phyloP scores from a whole-genome alignment of 2,888 invertebrate genomes.

The Malthinus flaveolus region DNA sequence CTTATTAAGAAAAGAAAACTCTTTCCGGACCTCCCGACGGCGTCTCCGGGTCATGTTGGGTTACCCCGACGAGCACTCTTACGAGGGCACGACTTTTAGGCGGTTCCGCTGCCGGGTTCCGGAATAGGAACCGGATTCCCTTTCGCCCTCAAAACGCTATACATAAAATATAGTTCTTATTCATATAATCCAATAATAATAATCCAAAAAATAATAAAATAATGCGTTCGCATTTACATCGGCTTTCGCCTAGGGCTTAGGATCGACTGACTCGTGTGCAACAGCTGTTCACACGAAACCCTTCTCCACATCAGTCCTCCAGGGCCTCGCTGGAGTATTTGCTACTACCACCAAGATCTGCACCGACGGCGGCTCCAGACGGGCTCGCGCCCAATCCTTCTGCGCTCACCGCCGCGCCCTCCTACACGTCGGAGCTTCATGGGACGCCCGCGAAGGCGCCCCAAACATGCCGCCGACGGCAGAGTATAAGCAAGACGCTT shows the following conservation, averaged over 20 bases:
- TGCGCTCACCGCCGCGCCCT: conserved; percentile 59
- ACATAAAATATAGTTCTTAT: too few relatives aligned
- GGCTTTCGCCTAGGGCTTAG: conserved; percentile 61
- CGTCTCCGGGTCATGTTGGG: conserved; percentile 61
- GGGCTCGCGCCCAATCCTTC: conserved; percentile 61
- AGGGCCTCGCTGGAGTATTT: conserved; percentile 68
- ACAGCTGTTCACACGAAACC: conserved; percentile 67
- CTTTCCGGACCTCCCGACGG: conserved; percentile 59
- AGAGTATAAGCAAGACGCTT: conserved; percentile 61
- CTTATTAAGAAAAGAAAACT: conserved; percentile 59
- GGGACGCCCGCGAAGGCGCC: conserved; percentile 49
- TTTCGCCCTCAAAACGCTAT: conserved; percentile 58
- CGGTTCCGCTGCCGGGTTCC: conserved; percentile 62
- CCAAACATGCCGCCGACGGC: conserved; percentile 45
- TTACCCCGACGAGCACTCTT: conserved; percentile 56
- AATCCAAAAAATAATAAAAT: too few relatives aligned
- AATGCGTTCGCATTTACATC: conserved; percentile 51
- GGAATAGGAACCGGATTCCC: conserved; percentile 63
- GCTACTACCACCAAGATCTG: conserved; percentile 69
- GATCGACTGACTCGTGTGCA: conserved; percentile 63
- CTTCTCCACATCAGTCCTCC: conserved; percentile 64
- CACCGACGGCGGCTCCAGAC: conserved; percentile 56
- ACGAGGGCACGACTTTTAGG: conserved; percentile 54
- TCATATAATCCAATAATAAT: too few relatives aligned
- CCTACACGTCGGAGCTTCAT: conserved; percentile 67